Evolutionary conservation across 92 coral and sea anemone genomes (phyloP).

Genomic region (Siderastrea siderea): DNA sequence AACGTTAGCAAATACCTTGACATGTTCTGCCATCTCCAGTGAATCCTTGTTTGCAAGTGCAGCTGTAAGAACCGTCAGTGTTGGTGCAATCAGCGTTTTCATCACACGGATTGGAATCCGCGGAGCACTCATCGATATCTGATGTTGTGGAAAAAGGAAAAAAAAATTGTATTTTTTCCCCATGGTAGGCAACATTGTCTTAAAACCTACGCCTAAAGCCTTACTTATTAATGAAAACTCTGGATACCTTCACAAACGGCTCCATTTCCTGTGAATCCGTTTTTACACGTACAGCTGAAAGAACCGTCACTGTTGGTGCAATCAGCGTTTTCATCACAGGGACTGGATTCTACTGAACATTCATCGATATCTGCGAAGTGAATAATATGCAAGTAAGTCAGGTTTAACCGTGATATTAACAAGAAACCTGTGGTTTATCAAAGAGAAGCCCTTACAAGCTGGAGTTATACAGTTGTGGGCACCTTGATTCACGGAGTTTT

Average conservation of each 20-base stretch:
- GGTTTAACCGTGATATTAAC: neutral
- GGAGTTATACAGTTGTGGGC: too few relatives aligned
- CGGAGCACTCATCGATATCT: slow-evolving; percentile 72
- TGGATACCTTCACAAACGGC: slow-evolving; percentile 11
- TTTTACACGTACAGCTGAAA: slow-evolving; percentile 44
- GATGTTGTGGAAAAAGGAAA: neutral
- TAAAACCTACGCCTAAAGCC: neutral
- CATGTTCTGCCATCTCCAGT: slow-evolving; percentile 77
- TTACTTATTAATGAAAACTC: neutral
- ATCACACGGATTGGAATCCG: slow-evolving; percentile 37
- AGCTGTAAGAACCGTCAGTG: slow-evolving; percentile 54
- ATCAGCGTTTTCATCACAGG: slow-evolving; percentile 3
- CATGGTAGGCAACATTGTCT: too few relatives aligned
- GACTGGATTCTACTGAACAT: slow-evolving; percentile 7
- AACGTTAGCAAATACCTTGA: slow-evolving; percentile 39
- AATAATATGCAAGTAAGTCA: neutral
- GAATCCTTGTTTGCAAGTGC: slow-evolving; percentile 74
- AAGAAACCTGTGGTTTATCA: too few relatives aligned
- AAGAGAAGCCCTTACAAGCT: too few relatives aligned
- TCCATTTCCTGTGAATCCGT: slow-evolving; percentile 52
- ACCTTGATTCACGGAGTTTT: too few relatives aligned
- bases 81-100: slow-evolving; percentile 62
- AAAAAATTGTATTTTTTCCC: neutral
- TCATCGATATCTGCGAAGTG: slow-evolving; percentile 24
- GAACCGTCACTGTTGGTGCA: slow-evolving; percentile 41